Evolutionary conservation across 2,888 invertebrate genomes (phyloP).

Genomic region (Coelinius sp.): DNA sequence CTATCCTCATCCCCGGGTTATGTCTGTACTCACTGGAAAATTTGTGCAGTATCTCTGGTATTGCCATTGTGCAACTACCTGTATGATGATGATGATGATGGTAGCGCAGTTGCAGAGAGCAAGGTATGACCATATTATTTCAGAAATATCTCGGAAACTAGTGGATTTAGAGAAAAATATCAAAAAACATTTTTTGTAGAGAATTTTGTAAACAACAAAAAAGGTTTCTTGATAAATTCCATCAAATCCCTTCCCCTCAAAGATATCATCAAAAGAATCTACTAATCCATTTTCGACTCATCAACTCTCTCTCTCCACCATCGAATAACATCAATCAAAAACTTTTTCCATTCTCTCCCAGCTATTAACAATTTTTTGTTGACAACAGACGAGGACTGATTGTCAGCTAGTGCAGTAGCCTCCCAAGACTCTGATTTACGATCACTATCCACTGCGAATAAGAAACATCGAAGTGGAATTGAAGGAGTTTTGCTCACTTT

Average conservation of each 20-base stretch:
- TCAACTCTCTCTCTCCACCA: no score
- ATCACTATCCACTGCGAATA: not conserved
- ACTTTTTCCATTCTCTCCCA: not conserved
- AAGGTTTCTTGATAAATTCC: no score
- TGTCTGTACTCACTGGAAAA: conserved; percentile 7
- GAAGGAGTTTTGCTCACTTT: conserved; percentile 20
- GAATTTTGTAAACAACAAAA: no score
- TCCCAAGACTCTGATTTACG: conserved; percentile 8
- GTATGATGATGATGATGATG: not conserved
- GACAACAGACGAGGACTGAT: not conserved
- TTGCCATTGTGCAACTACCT: not conserved
- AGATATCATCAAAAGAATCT: no score
- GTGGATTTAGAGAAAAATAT: no score
- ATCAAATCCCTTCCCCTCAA: no score
- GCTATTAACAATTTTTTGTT: not conserved
- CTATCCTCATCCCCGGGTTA: conserved; percentile 5
- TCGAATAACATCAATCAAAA: not conserved
- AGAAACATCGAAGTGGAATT: conserved; percentile 5
- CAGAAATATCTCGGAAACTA: no score
- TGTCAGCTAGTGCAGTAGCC: not conserved
- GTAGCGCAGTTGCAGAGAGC: not conserved
- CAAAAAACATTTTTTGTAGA: no score
- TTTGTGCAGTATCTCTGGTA: not conserved
- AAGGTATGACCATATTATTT: no score
- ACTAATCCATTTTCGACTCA: no score